Percentiles rank a stretch among this genome's conserved stretches.
Conservation (phyloP, 2,113 vertebrate genomes). For the Lepidothrix coronata region DNA sequence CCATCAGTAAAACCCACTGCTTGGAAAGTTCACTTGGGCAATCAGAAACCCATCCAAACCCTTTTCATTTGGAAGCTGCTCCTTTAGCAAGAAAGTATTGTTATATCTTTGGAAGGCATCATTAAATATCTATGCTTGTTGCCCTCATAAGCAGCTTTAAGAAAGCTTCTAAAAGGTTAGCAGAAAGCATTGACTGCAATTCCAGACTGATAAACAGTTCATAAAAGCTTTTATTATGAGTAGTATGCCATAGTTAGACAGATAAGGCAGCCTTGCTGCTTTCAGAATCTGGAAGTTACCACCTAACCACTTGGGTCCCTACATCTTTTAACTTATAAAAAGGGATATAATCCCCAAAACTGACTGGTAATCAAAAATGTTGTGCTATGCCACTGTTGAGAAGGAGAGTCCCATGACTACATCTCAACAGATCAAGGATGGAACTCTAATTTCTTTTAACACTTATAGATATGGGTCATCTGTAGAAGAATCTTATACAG, state of each 20-base stretch:
- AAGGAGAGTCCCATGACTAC: not conserved
- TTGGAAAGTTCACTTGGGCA: not conserved
- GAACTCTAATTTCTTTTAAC: not conserved
- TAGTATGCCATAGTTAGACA: not conserved
- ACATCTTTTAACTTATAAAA: not conserved
- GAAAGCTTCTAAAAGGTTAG: not conserved
- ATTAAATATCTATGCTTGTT: not conserved
- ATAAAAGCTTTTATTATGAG: not conserved
- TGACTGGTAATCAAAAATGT: not conserved
- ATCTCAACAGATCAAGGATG: not conserved
- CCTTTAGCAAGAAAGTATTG: not conserved
- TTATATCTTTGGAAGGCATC: not conserved
- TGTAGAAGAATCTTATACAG: not conserved
- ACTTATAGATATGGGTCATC: not conserved
- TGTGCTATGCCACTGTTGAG: not conserved
- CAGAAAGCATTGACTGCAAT: not conserved
- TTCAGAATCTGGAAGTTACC: not conserved
- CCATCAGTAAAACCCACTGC: not conserved
- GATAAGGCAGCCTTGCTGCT: not conserved
- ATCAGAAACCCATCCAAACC: not conserved
- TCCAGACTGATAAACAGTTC: not conserved
- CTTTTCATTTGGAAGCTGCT: not conserved
- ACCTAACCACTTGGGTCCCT: not conserved
- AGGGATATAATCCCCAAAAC: not conserved
- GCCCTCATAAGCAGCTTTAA: not conserved